phyloP scores from a whole-genome alignment of 1,140 invertebrate genomes.

The Macrobrachium nipponense region DNA sequence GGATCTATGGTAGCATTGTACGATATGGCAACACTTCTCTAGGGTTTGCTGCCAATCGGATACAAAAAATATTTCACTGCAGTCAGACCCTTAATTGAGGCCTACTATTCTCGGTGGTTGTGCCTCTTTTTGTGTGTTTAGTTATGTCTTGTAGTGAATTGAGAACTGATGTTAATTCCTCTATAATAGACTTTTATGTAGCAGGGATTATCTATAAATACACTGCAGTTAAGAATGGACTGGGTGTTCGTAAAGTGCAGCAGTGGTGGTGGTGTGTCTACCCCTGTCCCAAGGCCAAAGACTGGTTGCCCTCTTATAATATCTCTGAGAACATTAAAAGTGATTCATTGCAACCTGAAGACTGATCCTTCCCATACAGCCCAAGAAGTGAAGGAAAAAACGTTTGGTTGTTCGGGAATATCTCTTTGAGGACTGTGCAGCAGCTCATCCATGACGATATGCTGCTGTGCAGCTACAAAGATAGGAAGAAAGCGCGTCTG shows the following conservation, averaged over 20 bases:
- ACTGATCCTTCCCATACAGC: background rate
- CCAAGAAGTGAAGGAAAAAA: constrained; percentile 4
- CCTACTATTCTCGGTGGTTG: too few relatives aligned
- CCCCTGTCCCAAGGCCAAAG: too few relatives aligned
- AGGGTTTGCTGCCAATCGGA: too few relatives aligned
- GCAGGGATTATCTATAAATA: background rate
- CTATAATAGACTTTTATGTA: background rate
- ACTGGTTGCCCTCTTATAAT: background rate
- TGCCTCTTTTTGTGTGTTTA: too few relatives aligned
- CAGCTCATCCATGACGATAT: background rate
- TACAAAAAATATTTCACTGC: too few relatives aligned
- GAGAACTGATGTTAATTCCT: too few relatives aligned
- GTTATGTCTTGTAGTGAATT: too few relatives aligned
- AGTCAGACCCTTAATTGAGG: too few relatives aligned
- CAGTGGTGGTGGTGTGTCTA: too few relatives aligned
- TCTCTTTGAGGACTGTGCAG: background rate
- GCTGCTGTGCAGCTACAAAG: background rate
- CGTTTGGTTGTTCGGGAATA: background rate
- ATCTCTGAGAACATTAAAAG: background rate
- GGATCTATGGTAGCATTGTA: too few relatives aligned
- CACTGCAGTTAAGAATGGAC: background rate
- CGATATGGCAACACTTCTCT: too few relatives aligned
- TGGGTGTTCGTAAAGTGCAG: too few relatives aligned
- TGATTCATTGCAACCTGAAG: background rate
- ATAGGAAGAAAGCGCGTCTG: background rate